A percentile compares a stretch with the other conserved stretches of the same genome.
Evolutionary conservation across 2,797 vertebrate species (phyloP).

Genomic region (Pantherophis alleghaniensis): DNA sequence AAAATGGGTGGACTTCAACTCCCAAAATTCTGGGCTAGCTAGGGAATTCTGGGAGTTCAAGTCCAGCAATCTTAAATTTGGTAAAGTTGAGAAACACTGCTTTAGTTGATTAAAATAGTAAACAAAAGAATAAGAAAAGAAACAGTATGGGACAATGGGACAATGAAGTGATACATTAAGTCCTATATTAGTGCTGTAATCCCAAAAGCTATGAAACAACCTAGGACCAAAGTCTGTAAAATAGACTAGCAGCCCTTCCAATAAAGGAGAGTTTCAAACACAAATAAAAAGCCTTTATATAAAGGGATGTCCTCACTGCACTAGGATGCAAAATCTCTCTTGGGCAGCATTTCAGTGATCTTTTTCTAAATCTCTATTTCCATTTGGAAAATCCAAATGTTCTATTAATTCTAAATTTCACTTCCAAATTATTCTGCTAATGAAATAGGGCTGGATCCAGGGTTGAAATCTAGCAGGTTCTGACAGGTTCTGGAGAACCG

Average conservation of each 20-base stretch:
- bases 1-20: neutral
- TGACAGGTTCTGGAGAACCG: too few relatives aligned
- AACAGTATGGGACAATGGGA: neutral
- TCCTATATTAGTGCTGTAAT: neutral
- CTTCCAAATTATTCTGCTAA: slow-evolving; percentile 10
- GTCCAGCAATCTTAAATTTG: neutral
- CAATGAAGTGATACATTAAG: too few relatives aligned
- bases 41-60: neutral
- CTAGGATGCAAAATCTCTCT: too few relatives aligned
- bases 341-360: neutral
- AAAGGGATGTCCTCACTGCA: neutral
- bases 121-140: too few relatives aligned
- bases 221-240: neutral
- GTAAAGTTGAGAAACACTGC: neutral
- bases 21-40: neutral
- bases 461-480: too few relatives aligned
- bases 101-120: neutral
- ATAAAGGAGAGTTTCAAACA: neutral
- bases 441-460: neutral
- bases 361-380: neutral
- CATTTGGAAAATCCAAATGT: neutral
- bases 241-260: neutral
- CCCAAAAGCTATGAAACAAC: neutral
- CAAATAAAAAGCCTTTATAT: neutral
- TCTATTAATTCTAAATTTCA: neutral